Evolutionary conservation across 2,888 invertebrate genomes (phyloP).

Genomic region (Nycteola revayana): DNA sequence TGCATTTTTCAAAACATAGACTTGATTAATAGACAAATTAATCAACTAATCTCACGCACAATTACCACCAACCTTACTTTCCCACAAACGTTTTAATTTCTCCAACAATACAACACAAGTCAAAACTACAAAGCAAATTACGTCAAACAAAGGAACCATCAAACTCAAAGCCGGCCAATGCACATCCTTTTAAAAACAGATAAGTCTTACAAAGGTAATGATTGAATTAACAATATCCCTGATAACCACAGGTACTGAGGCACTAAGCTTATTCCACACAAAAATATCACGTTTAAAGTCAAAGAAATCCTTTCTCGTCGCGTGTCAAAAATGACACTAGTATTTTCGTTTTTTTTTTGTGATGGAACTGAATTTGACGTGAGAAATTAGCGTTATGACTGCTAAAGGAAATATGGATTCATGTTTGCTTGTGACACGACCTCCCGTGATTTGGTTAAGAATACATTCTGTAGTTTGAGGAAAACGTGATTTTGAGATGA

Average conservation of each 20-base stretch:
- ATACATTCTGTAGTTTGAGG: no score
- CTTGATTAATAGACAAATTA: no score
- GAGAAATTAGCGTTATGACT: conserved; percentile 38
- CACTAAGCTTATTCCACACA: conserved; percentile 44
- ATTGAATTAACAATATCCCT: conserved; percentile 26
- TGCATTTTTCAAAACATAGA: no score
- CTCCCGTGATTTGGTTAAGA: conserved; percentile 6
- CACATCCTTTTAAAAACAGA: conserved; percentile 7
- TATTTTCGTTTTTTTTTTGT: conserved; percentile 32
- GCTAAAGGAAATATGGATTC: no score
- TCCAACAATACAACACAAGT: no score
- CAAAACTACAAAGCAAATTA: no score
- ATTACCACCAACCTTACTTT: no score
- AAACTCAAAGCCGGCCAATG: conserved; percentile 12
- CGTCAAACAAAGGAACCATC: no score
- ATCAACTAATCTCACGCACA: no score
- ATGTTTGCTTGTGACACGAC: conserved; percentile 5
- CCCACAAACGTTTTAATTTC: no score
- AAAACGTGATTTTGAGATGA: no score
- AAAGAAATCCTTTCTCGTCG: conserved; percentile 18
- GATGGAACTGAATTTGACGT: conserved; percentile 68
- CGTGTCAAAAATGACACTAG: conserved; percentile 16
- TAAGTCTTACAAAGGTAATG: conserved; percentile 32
- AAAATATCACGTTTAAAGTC: conserved; percentile 51
- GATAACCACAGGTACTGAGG: conserved; percentile 42